Evolutionary conservation across 1,140 invertebrate species (phyloP), one percentile per base, ranked within the genome.

Genomic region (Aphelinus certus): DNA sequence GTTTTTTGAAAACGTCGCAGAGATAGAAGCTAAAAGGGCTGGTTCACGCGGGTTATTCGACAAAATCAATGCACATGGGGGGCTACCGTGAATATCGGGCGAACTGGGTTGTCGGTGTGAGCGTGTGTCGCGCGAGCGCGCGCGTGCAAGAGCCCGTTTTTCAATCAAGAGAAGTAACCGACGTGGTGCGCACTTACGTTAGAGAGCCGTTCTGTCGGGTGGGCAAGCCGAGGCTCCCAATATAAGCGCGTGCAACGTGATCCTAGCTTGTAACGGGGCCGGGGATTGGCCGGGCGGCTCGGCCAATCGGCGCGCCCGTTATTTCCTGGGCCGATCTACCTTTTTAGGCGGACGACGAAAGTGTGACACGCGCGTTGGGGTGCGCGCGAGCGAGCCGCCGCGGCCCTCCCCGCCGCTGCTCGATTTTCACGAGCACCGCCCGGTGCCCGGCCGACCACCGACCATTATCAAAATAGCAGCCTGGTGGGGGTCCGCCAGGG

Each of bases 171-270:
- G 51, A 47, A 77, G 49, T 73, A 68, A 85, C 81, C 86, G 86
- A 88, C 85, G 85, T 89, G 87, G 82, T 72, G 66, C 88, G 86
- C 90, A 93, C 92, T 93, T 93, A 94, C 92, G 94, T 94, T 95
- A 93, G 93, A 94, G 94, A 95, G 94, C 93, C 94, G 94, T 95
- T 95, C 94, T 95, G 94, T 93, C 92, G 91, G 90, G 90, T 89
- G 88, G 88, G 89, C 89, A 89, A 89, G 88, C 89, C 85, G 88
- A 84, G 87, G 84, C 88, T 88, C 90, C 90, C 89, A 91, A 92
- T 95, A 94, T 94, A 95, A 95, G 94, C 93, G 91, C 90, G 87
- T 91, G 94, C 92, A 94, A 95, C 91, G 92, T 93, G 93, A 95
- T 93, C 91, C 92, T 89, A 88, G 83, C 82, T 78, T 90, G 82